Evolutionary conservation across 2,113 vertebrate species (phyloP).

Genomic region (Megaceryle torquata): DNA sequence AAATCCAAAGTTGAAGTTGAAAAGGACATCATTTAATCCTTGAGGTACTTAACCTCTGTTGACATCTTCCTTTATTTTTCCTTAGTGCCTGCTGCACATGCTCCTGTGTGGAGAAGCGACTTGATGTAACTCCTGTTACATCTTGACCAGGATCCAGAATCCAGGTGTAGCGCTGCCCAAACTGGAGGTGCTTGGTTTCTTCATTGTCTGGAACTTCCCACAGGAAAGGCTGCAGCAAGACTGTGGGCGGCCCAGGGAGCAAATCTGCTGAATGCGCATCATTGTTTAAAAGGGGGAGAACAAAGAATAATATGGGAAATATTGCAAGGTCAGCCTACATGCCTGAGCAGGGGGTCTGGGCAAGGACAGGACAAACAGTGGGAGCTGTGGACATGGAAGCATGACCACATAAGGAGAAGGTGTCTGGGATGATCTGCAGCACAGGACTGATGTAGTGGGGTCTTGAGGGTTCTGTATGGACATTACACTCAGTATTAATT

Average conservation of each 20-base stretch:
- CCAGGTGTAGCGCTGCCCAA: not conserved
- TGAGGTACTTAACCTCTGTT: not conserved
- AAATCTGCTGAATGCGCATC: not conserved
- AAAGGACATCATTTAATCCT: not conserved
- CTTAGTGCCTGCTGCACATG: not conserved
- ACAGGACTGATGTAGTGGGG: not conserved
- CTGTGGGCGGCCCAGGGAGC: not conserved
- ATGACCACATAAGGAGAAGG: not conserved
- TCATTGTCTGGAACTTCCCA: rapidly evolving
- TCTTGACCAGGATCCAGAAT: not conserved
- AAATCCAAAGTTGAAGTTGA: not conserved
- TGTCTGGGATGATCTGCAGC: not conserved
- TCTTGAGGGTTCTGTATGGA: not conserved
- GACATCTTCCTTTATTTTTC: not conserved
- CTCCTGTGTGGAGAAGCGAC: not conserved
- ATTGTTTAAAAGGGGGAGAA: slow-evolving; percentile 26
- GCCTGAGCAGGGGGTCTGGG: not conserved
- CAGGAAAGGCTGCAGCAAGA: not conserved
- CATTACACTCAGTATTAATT: not conserved
- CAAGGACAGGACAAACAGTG: not conserved
- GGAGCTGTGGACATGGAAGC: not conserved
- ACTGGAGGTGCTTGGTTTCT: not conserved
- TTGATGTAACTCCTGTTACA: not conserved
- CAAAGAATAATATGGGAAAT: not conserved
- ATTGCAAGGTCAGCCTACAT: slow-evolving; percentile 12